These are phyloP conservation scores for Halesus radiatus DNA, from an alignment of 1,140 invertebrate genomes.

Conservation along the genomic window DNA sequence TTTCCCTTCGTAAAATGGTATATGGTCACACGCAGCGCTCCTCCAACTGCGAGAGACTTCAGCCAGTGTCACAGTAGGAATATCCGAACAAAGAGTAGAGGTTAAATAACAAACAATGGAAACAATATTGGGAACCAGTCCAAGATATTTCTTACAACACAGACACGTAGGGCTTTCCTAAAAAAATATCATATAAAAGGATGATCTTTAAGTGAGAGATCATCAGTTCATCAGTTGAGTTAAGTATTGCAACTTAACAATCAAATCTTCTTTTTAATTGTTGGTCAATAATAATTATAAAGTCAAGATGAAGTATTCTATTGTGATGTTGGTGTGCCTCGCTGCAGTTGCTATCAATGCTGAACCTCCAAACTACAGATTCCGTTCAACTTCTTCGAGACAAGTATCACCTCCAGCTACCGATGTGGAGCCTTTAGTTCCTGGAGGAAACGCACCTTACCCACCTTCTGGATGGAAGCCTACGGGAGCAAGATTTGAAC, in stretches of 20 bases:
- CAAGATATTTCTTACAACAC: constrained; percentile 15
- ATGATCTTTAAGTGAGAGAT: not conserved
- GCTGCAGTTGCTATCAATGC: not conserved
- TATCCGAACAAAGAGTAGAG: not conserved
- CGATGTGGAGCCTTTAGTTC: constrained; percentile 51
- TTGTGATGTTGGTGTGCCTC: constrained; percentile 11
- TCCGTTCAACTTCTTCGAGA: constrained; percentile 18
- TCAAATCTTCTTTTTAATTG: constrained; percentile 9
- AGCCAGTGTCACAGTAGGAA: not conserved
- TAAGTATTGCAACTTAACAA: not conserved
- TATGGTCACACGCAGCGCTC: constrained; percentile 13
- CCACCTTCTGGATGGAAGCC: constrained; percentile 65
- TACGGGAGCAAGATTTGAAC: constrained; percentile 61
- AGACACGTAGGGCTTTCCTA: constrained; percentile 16
- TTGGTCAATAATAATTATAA: not conserved
- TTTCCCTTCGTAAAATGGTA: not conserved
- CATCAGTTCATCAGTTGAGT: not conserved
- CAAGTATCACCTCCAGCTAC: constrained; percentile 1
- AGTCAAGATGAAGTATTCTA: constrained; percentile 29
- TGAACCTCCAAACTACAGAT: constrained; percentile 18
- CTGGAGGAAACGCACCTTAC: constrained; percentile 63
- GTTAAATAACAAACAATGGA: constrained; percentile 24
- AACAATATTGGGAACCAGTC: not conserved
- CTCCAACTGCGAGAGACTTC: constrained; percentile 2
- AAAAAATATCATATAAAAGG: constrained; percentile 13